Evolutionary conservation across 1,140 invertebrate genomes (phyloP).

Genomic region (Orchestia grillus): DNA sequence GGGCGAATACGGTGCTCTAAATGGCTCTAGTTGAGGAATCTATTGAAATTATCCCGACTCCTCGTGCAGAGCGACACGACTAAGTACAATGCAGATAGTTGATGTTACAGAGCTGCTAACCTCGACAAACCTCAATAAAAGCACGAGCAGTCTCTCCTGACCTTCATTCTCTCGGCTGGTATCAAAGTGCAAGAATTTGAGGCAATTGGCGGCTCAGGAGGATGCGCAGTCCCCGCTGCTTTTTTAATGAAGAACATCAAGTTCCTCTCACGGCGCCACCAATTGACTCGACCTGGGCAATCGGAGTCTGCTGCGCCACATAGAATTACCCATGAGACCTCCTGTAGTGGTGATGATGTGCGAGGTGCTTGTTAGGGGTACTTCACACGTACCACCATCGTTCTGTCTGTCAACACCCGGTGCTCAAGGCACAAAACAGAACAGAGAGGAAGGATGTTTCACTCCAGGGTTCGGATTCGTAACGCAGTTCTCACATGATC

Average conservation of each 20-base stretch:
- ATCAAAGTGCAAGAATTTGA: slow-evolving; percentile 18
- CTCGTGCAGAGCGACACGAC: background rate
- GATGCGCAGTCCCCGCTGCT: slow-evolving; percentile 25
- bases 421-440: slow-evolving; percentile 29
- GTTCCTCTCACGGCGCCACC: background rate
- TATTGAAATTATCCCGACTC: background rate
- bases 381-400: slow-evolving; percentile 45
- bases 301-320: background rate
- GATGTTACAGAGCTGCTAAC: background rate
- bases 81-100: background rate
- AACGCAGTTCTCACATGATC: slow-evolving; percentile 25
- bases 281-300: slow-evolving; percentile 3
- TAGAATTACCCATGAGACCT: slow-evolving; percentile 35
- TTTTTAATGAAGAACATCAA: slow-evolving; percentile 47
- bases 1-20: background rate
- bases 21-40: background rate
- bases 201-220: slow-evolving; percentile 11
- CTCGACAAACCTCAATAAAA: background rate
- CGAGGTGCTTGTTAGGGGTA: slow-evolving; percentile 42
- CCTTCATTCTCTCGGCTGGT: background rate
- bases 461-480: slow-evolving; percentile 19
- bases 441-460: slow-evolving; percentile 12
- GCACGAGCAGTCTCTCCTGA: background rate
- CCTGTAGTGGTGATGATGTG: slow-evolving; percentile 19
- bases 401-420: slow-evolving; percentile 30